These are phyloP conservation scores for Mormyrops attenuatus DNA, from an alignment of 2,797 vertebrate species.

Conservation along the genomic window DNA sequence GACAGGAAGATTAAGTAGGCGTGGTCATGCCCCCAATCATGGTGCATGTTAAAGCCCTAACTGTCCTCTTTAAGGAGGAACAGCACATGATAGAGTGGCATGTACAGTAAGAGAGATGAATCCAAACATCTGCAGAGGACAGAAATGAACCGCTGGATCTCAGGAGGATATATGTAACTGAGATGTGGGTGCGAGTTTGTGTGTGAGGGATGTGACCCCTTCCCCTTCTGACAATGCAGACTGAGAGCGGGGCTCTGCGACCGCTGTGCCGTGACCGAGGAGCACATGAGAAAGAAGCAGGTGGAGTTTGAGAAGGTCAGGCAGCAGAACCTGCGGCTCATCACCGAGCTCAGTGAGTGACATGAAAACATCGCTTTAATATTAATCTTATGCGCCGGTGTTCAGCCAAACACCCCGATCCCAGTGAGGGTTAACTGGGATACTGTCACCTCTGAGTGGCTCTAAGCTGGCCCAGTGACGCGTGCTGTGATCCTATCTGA, in stretches of 20 bases:
- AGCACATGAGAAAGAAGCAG: slow-evolving; percentile 73
- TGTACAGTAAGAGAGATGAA: neutral
- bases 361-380: neutral
- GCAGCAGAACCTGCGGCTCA: slow-evolving; percentile 70
- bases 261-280: slow-evolving; percentile 74
- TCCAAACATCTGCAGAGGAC: neutral
- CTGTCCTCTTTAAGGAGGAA: neutral
- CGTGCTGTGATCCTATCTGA: neutral
- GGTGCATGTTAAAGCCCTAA: neutral
- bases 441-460: neutral
- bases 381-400: neutral
- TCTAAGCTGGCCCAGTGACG: neutral
- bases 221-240: slow-evolving; percentile 39
- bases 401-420: neutral
- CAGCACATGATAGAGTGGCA: neutral
- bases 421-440: neutral
- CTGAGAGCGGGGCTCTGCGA: slow-evolving; percentile 75
- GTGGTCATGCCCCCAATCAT: neutral
- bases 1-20: neutral
- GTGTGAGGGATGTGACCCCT: neutral
- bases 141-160: neutral
- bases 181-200: neutral
- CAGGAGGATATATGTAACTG: neutral
- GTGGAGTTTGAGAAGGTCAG: slow-evolving; percentile 72
- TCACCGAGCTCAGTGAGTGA: slow-evolving; percentile 79